Evolutionary conservation across 1,140 invertebrate species (phyloP).

Genomic region (Achatina immaculata): DNA sequence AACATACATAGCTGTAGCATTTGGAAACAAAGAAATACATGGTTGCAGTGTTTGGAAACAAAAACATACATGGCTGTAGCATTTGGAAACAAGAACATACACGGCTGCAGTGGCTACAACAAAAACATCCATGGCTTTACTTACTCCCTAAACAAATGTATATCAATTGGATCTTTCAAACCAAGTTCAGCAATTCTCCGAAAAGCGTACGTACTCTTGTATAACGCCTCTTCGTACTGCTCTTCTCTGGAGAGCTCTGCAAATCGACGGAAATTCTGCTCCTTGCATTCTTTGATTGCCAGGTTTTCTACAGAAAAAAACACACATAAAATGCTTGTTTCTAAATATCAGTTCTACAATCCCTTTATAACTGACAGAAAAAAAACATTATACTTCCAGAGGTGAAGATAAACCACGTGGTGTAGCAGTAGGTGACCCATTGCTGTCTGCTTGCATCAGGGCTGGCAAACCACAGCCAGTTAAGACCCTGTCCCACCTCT

Average conservation of each 20-base stretch:
- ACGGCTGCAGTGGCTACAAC: too few relatives aligned
- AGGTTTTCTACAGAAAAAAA: slow-evolving; percentile 35
- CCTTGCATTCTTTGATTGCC: slow-evolving; percentile 35
- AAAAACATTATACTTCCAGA: neutral
- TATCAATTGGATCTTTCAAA: slow-evolving; percentile 25
- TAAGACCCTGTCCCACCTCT: too few relatives aligned
- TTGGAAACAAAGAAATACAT: too few relatives aligned
- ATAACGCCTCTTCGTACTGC: slow-evolving; percentile 43
- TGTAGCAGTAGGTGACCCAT: too few relatives aligned
- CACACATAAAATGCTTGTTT: neutral
- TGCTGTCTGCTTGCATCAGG: too few relatives aligned
- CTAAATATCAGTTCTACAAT: neutral
- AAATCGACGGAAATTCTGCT: slow-evolving; percentile 24
- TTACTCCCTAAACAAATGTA: slow-evolving; percentile 39
- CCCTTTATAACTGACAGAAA: neutral
- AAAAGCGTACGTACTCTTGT: slow-evolving; percentile 34
- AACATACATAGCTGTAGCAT: too few relatives aligned
- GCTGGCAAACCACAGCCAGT: too few relatives aligned
- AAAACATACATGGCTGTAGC: too few relatives aligned
- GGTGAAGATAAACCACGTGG: too few relatives aligned
- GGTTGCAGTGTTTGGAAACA: too few relatives aligned
- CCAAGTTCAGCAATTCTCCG: slow-evolving; percentile 37
- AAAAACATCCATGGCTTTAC: neutral
- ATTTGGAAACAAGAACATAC: too few relatives aligned
- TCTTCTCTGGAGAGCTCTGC: slow-evolving; percentile 40